Conservation (phyloP, 2,888 invertebrate genomes). For the Thysanoteuthis rhombus region DNA sequence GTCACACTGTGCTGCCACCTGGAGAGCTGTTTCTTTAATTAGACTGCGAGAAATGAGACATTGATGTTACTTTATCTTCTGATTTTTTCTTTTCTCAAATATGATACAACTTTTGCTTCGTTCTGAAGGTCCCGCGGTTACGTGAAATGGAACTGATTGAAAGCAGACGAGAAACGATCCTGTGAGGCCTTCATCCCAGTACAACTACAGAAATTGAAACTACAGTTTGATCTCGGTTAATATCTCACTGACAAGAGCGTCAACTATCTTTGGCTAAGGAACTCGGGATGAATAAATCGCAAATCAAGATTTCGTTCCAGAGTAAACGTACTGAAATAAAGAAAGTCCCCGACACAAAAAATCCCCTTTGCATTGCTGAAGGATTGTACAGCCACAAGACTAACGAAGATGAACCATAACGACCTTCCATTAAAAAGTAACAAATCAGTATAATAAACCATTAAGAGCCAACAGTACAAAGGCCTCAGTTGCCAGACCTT, state of each 20-base stretch:
- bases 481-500: no score
- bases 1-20: no score
- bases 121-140: constrained; percentile 53
- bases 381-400: constrained; percentile 85
- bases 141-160: constrained; percentile 48
- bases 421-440: no score
- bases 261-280: constrained; percentile 90
- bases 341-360: constrained; percentile 82
- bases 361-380: constrained; percentile 92
- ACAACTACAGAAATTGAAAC: constrained; percentile 83
- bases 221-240: constrained; percentile 77
- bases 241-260: constrained; percentile 89
- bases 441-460: neutral
- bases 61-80: neutral
- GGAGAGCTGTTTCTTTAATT: no score
- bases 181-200: constrained; percentile 93
- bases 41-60: no score
- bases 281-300: constrained; percentile 91
- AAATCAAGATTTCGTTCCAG: constrained; percentile 97
- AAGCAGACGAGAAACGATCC: constrained; percentile 78
- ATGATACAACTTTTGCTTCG: neutral
- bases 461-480: no score
- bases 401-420: neutral
- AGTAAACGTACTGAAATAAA: constrained; percentile 97
- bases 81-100: neutral